Conservation (phyloP, 2,888 invertebrate species). For the Blera fallax region DNA sequence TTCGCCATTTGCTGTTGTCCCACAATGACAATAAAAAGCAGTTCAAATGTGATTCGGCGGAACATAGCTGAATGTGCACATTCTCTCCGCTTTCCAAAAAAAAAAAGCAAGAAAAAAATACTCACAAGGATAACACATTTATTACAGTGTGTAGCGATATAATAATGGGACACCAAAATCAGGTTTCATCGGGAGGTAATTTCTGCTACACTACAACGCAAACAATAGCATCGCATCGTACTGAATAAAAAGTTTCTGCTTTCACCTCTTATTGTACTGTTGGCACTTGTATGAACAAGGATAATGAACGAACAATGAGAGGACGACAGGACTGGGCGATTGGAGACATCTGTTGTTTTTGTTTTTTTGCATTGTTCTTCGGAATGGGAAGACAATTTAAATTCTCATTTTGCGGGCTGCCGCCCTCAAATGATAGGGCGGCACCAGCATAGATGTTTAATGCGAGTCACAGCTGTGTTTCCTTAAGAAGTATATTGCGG, state of each 20-base stretch:
- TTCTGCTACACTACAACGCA: background rate
- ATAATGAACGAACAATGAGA: constrained; percentile 47
- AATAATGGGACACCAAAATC: constrained; percentile 13
- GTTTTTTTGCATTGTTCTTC: background rate
- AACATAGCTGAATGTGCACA: constrained; percentile 7
- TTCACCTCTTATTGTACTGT: constrained; percentile 35
- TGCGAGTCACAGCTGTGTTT: constrained; percentile 19
- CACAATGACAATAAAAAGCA: constrained; percentile 7
- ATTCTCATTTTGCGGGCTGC: constrained; percentile 26
- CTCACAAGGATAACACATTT: constrained; percentile 20
- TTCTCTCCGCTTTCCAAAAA: background rate
- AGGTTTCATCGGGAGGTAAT: constrained; percentile 13
- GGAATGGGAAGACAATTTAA: constrained; percentile 33
- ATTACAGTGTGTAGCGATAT: background rate
- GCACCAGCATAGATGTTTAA: background rate
- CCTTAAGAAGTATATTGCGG: background rate
- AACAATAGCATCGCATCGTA: background rate
- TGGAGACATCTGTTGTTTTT: constrained; percentile 29
- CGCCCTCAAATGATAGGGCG: background rate
- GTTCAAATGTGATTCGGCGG: constrained; percentile 8
- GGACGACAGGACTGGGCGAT: background rate
- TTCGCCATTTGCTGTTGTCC: background rate
- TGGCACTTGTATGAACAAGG: constrained; percentile 50
- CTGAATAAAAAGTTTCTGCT: background rate
- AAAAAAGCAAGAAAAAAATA: background rate